phyloP scores from a whole-genome alignment of 2,797 vertebrate species.

The Molossus alvarezi region DNA sequence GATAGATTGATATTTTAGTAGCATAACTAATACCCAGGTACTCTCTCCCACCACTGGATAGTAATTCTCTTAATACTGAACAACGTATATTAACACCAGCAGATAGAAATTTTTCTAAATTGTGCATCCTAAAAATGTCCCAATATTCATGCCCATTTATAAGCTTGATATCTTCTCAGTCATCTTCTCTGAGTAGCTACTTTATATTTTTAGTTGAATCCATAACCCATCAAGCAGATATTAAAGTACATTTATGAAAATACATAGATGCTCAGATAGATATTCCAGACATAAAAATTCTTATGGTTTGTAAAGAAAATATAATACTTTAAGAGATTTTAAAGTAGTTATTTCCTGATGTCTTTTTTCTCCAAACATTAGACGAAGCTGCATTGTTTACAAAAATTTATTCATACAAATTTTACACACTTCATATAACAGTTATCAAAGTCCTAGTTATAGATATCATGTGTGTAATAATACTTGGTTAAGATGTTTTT shows the following conservation, averaged over 20 bases:
- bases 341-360: conserved; percentile 85
- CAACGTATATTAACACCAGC: neutral
- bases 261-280: conserved; percentile 71
- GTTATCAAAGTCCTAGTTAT: conserved; percentile 96
- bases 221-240: conserved; percentile 74
- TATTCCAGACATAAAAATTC: conserved; percentile 79
- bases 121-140: conserved; percentile 63
- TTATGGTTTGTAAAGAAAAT: conserved; percentile 79
- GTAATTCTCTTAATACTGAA: conserved; percentile 59
- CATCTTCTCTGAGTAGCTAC: conserved; percentile 62
- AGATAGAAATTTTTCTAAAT: conserved; percentile 57
- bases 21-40: conserved; percentile 31
- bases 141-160: conserved; percentile 61
- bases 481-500: conserved; percentile 90
- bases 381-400: conserved; percentile 98
- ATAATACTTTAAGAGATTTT: conserved; percentile 81
- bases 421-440: conserved; percentile 98
- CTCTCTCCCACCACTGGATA: conserved; percentile 5
- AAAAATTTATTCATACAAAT: conserved; percentile 99
- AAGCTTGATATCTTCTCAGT: conserved; percentile 67
- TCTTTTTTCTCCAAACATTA: conserved; percentile 94
- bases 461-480: conserved; percentile 94
- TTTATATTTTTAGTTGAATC: conserved; percentile 80
- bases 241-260: conserved; percentile 74
- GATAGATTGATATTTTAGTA: conserved; percentile 63